Conservation (phyloP, 2,797 vertebrate genomes). For the Urophycis tenuis region DNA sequence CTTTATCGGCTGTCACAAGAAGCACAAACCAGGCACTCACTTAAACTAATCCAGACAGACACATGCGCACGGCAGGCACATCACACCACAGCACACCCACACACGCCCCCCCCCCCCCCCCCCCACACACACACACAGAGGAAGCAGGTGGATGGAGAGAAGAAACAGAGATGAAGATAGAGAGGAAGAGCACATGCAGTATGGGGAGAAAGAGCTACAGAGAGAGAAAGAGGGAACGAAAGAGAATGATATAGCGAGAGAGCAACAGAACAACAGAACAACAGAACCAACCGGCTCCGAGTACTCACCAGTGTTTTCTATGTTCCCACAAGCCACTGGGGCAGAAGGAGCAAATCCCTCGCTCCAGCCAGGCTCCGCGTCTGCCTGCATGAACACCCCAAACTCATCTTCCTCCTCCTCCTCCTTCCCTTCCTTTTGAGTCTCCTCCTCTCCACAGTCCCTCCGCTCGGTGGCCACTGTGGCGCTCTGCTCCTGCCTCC, state of each 20-base stretch:
- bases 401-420: slow-evolving; percentile 62
- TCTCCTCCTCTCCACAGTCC: slow-evolving; percentile 9
- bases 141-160: not conserved
- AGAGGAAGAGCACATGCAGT: no score
- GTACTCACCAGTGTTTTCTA: slow-evolving; percentile 61
- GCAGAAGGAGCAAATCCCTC: slow-evolving; percentile 48
- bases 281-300: slow-evolving; percentile 11
- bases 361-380: slow-evolving; percentile 56
- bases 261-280: not conserved
- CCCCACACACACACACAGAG: not conserved
- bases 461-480: slow-evolving; percentile 48
- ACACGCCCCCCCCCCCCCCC: no score
- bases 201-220: no score
- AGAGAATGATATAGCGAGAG: slow-evolving; percentile 5
- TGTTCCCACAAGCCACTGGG: slow-evolving; percentile 61
- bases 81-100: no score
- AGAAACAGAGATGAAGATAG: not conserved
- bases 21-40: not conserved
- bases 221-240: not conserved
- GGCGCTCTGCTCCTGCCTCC: slow-evolving; percentile 38
- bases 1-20: not conserved
- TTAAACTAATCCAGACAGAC: not conserved
- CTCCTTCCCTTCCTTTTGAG: slow-evolving; percentile 35
- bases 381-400: slow-evolving; percentile 72
- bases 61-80: no score